Percentiles rank a stretch among this genome's conserved stretches.
Conservation (phyloP, 2,113 vertebrate species). For the Halichoerus grypus region DNA sequence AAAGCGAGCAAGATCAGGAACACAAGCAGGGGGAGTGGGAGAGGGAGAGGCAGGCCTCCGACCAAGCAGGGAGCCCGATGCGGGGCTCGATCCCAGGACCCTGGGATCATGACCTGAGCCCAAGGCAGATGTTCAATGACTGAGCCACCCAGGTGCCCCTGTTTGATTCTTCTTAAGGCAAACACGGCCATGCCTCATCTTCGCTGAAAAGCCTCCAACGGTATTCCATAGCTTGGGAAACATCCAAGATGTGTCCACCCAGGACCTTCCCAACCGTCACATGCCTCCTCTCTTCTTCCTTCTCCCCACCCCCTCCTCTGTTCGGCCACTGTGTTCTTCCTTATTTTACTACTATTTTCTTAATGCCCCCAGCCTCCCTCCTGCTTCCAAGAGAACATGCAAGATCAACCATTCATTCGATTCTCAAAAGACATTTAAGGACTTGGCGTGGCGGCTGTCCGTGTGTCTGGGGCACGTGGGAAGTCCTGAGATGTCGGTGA, state of each 20-base stretch:
- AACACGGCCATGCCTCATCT: rapidly evolving
- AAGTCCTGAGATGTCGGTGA: background rate
- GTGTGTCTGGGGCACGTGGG: rapidly evolving
- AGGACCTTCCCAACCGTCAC: rapidly evolving
- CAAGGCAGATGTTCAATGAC: too few relatives aligned
- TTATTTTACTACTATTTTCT: background rate
- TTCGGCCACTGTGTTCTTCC: background rate
- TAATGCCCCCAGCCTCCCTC: background rate
- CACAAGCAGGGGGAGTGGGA: too few relatives aligned
- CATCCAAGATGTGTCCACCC: rapidly evolving
- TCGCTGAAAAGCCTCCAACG: background rate
- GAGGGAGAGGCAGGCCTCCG: too few relatives aligned
- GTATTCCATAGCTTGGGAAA: background rate
- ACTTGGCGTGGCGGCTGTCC: rapidly evolving
- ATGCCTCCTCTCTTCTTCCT: background rate
- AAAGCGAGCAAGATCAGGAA: too few relatives aligned
- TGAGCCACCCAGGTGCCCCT: too few relatives aligned
- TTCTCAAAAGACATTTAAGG: too few relatives aligned
- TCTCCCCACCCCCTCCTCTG: background rate
- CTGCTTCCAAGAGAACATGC: background rate
- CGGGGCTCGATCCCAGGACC: too few relatives aligned
- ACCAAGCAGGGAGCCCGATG: too few relatives aligned
- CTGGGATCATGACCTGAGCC: too few relatives aligned
- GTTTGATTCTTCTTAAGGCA: background rate
- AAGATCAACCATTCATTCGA: background rate